Evolutionary conservation across 2,888 invertebrate species (phyloP).

Genomic region (Tillus elongatus): DNA sequence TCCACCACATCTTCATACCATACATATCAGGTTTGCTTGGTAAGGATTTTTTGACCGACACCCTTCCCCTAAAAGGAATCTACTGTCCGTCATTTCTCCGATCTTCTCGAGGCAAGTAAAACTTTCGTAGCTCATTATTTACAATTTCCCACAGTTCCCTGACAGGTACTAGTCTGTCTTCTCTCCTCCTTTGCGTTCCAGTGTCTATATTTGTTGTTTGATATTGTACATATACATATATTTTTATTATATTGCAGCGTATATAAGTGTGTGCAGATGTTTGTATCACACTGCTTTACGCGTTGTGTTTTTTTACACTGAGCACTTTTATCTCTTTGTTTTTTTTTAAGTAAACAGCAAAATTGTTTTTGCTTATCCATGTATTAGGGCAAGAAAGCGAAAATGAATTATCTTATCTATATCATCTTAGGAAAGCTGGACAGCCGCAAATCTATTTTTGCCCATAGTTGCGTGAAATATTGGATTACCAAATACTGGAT

Average conservation of each 20-base stretch:
- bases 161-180: conserved; percentile 10
- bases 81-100: conserved; percentile 12
- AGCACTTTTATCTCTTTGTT: too few species aligned
- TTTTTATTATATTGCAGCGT: too few species aligned
- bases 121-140: conserved; percentile 11
- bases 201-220: conserved; percentile 7
- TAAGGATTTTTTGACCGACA: conserved; percentile 14
- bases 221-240: too few species aligned
- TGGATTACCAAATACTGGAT: conserved; percentile 11
- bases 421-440: too few species aligned
- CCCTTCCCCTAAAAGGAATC: conserved; percentile 13
- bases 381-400: too few species aligned
- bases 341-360: too few species aligned
- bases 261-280: too few species aligned
- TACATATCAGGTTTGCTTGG: conserved; percentile 17
- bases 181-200: conserved; percentile 9
- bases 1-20: conserved; percentile 14
- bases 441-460: conserved; percentile 7
- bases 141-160: conserved; percentile 11
- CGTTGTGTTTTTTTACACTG: too few species aligned
- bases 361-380: too few species aligned
- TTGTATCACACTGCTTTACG: too few species aligned
- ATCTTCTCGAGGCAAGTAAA: conserved; percentile 15
- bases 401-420: too few species aligned
- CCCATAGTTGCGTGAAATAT: conserved; percentile 10